A percentile compares a stretch with the other conserved stretches of the same genome.
These are phyloP conservation scores for Morbakka virulenta DNA, from an alignment of 30 jellyfish, hydroid and myxozoan genomes.

Conservation along the genomic window DNA sequence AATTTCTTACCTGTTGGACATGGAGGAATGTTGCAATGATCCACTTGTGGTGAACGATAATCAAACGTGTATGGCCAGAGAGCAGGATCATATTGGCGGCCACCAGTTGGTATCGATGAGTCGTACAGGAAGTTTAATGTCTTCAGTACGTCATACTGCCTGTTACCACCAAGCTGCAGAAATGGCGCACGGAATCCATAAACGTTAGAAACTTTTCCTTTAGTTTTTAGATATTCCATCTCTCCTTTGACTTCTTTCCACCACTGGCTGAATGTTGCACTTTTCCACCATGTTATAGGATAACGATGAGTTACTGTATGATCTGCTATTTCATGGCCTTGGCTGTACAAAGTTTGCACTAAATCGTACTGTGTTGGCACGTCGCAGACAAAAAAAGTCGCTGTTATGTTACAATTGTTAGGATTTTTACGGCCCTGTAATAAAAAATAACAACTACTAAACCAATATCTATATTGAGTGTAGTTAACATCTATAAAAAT, in stretches of 20 bases:
- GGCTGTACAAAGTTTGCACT: slow-evolving; percentile 24
- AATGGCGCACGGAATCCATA: slow-evolving; percentile 90
- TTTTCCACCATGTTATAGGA: slow-evolving; percentile 76
- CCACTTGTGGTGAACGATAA: slow-evolving; percentile 38
- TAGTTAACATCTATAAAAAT: too few relatives aligned
- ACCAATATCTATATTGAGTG: too few relatives aligned
- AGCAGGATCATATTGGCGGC: too few relatives aligned
- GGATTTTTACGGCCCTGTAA: too few relatives aligned
- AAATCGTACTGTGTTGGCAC: slow-evolving; percentile 50
- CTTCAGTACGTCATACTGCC: slow-evolving; percentile 41
- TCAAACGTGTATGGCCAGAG: slow-evolving; percentile 91
- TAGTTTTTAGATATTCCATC: slow-evolving; percentile 24
- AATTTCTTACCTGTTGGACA: slow-evolving; percentile 91
- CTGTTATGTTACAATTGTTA: slow-evolving; percentile 84
- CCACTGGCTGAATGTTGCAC: slow-evolving; percentile 59
- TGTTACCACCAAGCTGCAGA: slow-evolving; percentile 64
- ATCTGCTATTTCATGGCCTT: slow-evolving; percentile 91
- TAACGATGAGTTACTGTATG: slow-evolving; percentile 70
- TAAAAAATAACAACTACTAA: too few relatives aligned
- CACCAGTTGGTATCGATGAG: slow-evolving; percentile 55
- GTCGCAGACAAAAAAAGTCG: slow-evolving; percentile 72
- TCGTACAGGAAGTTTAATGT: slow-evolving; percentile 45
- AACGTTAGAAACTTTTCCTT: too few relatives aligned
- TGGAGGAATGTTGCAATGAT: slow-evolving; percentile 61
- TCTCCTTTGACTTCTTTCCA: slow-evolving; percentile 48